These are phyloP conservation scores for Cisticola juncidis DNA, from an alignment of 2,113 vertebrate species.

Conservation along the genomic window DNA sequence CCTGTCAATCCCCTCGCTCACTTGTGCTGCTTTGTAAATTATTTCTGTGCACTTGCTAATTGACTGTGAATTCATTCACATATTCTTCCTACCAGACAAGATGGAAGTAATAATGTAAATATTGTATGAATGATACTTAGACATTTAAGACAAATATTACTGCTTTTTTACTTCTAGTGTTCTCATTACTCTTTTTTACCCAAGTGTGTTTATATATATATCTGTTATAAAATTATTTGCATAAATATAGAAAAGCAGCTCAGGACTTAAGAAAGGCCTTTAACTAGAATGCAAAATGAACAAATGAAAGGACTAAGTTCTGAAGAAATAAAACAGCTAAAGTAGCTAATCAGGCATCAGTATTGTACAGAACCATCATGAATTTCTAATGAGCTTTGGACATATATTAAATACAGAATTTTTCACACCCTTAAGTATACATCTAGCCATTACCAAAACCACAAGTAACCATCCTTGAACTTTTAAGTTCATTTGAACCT, in stretches of 20 bases:
- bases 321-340: not conserved
- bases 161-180: not conserved
- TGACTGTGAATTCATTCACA: not conserved
- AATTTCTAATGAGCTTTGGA: constrained; percentile 12
- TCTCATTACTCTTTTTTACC: not conserved
- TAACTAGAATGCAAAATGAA: not conserved
- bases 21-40: not conserved
- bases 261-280: not conserved
- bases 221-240: not conserved
- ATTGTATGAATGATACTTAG: not conserved
- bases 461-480: not conserved
- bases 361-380: not conserved
- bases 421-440: not conserved
- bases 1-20: not conserved
- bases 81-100: not conserved
- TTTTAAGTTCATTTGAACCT: not conserved
- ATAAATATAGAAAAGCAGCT: constrained; percentile 25
- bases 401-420: not conserved
- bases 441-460: not conserved
- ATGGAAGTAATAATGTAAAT: not conserved
- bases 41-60: not conserved
- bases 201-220: not conserved
- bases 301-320: not conserved
- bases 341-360: not conserved
- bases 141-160: not conserved